Evolutionary conservation across 2,113 vertebrate genomes (phyloP).

Genomic region (Paramisgurnus dabryanus): DNA sequence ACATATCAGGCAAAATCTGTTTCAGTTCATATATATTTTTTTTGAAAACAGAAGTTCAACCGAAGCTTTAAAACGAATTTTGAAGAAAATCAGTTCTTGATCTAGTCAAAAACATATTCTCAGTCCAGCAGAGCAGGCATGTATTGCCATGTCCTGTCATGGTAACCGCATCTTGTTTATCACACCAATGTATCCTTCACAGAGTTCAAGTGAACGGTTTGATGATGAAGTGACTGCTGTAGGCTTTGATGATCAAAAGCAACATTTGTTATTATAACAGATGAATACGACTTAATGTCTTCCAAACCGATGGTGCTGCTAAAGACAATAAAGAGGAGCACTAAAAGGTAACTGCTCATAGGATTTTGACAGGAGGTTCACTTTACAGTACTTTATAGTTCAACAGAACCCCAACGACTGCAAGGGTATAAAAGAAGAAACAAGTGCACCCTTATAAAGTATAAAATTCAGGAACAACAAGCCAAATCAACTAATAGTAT

Average conservation of each 20-base stretch:
- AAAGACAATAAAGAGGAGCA: neutral
- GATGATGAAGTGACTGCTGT: constrained; percentile 1
- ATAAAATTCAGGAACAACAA: neutral
- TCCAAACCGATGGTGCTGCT: constrained; percentile 12
- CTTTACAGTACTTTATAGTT: neutral
- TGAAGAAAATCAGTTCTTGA: too few species aligned
- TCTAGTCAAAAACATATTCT: neutral
- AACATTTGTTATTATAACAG: constrained; percentile 8
- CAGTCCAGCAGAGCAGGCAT: neutral
- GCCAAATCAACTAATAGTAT: neutral
- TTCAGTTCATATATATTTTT: too few species aligned
- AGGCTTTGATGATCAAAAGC: constrained; percentile 17
- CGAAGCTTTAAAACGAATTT: too few species aligned
- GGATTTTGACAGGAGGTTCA: constrained; percentile 1
- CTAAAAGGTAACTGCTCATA: neutral
- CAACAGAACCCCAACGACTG: neutral
- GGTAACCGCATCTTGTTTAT: neutral
- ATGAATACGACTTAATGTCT: neutral
- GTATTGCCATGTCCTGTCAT: neutral
- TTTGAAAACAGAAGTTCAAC: too few species aligned
- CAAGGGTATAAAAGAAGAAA: constrained; percentile 12
- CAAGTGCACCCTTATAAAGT: neutral
- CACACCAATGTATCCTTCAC: neutral
- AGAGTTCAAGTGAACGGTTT: neutral
- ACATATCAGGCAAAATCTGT: too few species aligned